phyloP scores from a whole-genome alignment of 2,797 vertebrate genomes.

The Pipistrellus kuhlii region DNA sequence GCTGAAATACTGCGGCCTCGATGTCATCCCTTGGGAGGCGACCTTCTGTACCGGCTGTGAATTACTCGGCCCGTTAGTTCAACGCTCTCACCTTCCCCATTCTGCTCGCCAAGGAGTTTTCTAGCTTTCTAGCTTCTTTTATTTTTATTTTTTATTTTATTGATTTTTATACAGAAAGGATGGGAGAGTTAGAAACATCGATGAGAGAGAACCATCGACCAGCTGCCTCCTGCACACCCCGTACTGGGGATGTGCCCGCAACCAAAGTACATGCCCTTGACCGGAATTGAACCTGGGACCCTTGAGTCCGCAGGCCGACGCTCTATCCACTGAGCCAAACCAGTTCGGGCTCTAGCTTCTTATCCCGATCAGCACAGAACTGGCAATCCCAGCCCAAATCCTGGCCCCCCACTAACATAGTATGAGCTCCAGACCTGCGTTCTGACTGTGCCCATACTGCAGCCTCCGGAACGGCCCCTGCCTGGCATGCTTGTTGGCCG shows the following conservation, averaged over 20 bases:
- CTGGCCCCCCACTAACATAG: neutral
- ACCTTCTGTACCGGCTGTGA: neutral
- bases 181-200: too few species aligned
- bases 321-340: too few species aligned
- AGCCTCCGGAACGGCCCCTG: neutral
- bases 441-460: neutral
- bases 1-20: neutral
- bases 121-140: neutral
- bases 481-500: neutral
- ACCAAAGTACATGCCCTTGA: too few species aligned
- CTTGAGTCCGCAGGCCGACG: too few species aligned
- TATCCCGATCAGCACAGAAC: neutral
- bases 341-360: neutral
- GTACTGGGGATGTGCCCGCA: too few species aligned
- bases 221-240: too few species aligned
- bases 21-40: neutral
- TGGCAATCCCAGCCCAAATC: neutral
- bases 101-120: neutral
- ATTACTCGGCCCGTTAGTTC: neutral
- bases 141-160: too few species aligned
- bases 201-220: too few species aligned
- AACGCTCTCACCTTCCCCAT: neutral
- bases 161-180: too few species aligned
- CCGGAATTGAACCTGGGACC: too few species aligned
- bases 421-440: neutral